Evolutionary conservation across 2,797 vertebrate genomes (phyloP), one percentile per base, ranked within the genome.

Genomic region (Xenops minutus): DNA sequence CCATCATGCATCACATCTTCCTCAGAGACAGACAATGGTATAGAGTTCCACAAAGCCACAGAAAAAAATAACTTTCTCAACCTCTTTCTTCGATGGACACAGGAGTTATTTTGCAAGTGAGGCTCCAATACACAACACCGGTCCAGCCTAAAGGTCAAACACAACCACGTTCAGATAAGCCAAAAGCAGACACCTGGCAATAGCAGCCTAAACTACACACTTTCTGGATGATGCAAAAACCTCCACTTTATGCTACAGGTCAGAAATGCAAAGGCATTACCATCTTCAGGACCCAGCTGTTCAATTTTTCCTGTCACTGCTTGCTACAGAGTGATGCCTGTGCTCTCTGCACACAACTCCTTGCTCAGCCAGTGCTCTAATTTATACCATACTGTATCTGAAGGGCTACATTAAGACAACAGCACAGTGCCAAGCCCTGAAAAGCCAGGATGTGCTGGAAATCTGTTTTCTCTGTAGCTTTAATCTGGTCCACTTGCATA

Each of bases 1-100:
- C 94, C 86, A 18, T 32, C 19, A 39, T 95, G 93, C 49, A 54
- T 96, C 96, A 95, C 90, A 56, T 92, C 93, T 88, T 96, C 96
- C 95, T 90, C 69, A 71, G 92, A 91, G 58, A 91, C 95, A 90
- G 80, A 95, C 61, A 36, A 95, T 1, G 14, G 52, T 39, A 30
- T 2, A 41, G 89, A 75, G 80, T 68, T 89, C 95, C 95, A 80
- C 2, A 73, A 95, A 96, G 93, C 95, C 95, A 89, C 95, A 88
- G 79, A 10, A 52, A 54, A 73, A 93, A 88, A 81, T 14, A 75
- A 80, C 66, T 88, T 73, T 68, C 81, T 78, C 51, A 2, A 73
- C 52, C 75, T 72, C 90, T 78, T 64, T 44, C 86, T 78, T 81
- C 44, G 9, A 55, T 23, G 71, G 81, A 93, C 76, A 61, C 48